Base-by-base conservation (phyloP, 2,888 invertebrate species). In the Tillus elongatus region DNA sequence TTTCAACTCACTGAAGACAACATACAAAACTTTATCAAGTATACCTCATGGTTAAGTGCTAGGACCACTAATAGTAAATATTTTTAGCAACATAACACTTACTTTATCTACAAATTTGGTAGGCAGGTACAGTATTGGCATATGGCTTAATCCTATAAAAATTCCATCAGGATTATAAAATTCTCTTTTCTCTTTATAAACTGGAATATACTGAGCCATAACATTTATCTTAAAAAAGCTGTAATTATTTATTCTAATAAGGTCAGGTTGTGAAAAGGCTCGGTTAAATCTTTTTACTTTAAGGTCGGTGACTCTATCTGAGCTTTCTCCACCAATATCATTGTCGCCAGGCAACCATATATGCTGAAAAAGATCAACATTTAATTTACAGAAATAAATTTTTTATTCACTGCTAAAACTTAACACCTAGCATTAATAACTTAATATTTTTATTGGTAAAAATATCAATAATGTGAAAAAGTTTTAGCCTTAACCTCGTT, bases 281-380 rank as follows among this genome's bases (percentile, higher is more conserved):
- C 75, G 70, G 40, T 81, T 74, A 60, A 89, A 92, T 52, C 83
- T 75, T 10, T 69, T 63, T 3, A 83, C 60, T 66, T 87, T 88
- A n/a, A 74, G 63, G 30, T 68, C 64, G 13, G 75, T 77, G 28
- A 88, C 75, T 26, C 75, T 73, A 52, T 83, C 81, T 42, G 74
- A 56, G 34, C 67, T 80, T 66, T 97, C 96, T 9, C 97, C 96
- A 4, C 96, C 97, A 40, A 97, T 89, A 59, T 97, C 97, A 66
- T 97, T 97, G 62, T 97, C 97, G 3, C 97, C 97, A 12, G 95
- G 89, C 43, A 96, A 64, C 73, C 84, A 92, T 35, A 96, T 71
- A 66, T 76, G 75, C 84, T 85, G 64, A 15, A 69, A 67, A 31
- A 35, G 29, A 8, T 30, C 30, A 33, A 51, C 51, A 26, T 35